Conservation (phyloP, 2,113 vertebrate species). For the Camelus dromedarius region DNA sequence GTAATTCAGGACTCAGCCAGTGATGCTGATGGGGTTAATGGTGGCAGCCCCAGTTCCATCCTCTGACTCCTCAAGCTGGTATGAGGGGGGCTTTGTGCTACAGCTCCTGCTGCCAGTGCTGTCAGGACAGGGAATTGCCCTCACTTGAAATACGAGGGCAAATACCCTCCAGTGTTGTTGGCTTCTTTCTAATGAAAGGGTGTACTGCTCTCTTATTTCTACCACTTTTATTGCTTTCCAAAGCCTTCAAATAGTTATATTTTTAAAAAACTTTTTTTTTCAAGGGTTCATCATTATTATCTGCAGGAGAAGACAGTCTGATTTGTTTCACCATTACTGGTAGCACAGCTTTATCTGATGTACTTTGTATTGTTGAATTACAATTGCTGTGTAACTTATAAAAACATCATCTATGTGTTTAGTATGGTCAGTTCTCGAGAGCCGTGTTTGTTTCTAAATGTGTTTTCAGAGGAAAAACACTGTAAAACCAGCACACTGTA, state of each 20-base stretch:
- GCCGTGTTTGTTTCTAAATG: not conserved
- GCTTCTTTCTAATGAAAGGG: not conserved
- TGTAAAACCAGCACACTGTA: not conserved
- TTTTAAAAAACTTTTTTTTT: not conserved
- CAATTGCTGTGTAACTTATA: not conserved
- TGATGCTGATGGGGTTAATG: not conserved
- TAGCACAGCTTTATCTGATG: not conserved
- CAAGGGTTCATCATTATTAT: constrained; percentile 9
- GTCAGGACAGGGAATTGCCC: not conserved
- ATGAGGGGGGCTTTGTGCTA: not conserved
- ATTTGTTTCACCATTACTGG: not conserved
- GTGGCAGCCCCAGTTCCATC: not conserved
- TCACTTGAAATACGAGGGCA: not conserved
- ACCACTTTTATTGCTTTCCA: not conserved
- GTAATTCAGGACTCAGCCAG: not conserved
- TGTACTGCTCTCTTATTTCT: not conserved
- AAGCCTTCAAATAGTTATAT: not conserved
- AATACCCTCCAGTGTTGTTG: not conserved
- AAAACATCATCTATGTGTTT: not conserved
- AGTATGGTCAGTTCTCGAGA: not conserved
- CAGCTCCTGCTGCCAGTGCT: not conserved
- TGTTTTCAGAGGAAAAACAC: not conserved
- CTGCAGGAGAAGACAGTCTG: not conserved
- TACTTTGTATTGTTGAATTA: not conserved
- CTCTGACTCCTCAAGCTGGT: not conserved